Conservation (phyloP, 2,113 vertebrate species). For the Amblyopsis rosae region DNA sequence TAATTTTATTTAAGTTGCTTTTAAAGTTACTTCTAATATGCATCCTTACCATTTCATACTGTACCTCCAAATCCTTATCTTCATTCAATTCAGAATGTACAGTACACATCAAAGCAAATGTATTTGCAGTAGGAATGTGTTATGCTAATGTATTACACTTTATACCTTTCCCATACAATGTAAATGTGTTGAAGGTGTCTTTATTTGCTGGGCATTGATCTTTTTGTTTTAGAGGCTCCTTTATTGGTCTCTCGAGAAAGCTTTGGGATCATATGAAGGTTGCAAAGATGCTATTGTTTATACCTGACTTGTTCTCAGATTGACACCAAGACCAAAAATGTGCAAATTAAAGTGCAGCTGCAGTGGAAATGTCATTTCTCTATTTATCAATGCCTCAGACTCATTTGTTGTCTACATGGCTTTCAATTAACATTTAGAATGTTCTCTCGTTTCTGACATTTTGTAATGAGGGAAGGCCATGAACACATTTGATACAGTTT, state of each 20-base stretch:
- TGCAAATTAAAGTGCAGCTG: slow-evolving; percentile 40
- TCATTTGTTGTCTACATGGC: slow-evolving; percentile 12
- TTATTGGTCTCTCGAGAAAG: slow-evolving; percentile 9
- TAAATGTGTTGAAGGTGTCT: background rate
- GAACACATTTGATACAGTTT: background rate
- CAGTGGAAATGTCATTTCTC: slow-evolving; percentile 19
- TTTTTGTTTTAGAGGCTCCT: background rate
- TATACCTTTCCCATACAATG: background rate
- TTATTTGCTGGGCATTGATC: background rate
- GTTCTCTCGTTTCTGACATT: slow-evolving; percentile 20
- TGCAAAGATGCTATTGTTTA: slow-evolving; percentile 16
- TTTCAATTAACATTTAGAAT: slow-evolving; percentile 22
- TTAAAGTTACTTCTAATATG: too few species aligned
- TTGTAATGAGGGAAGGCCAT: slow-evolving; percentile 3
- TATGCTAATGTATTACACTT: background rate
- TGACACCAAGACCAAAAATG: slow-evolving; percentile 34
- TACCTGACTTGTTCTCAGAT: slow-evolving; percentile 33
- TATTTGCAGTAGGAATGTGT: background rate
- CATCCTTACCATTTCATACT: background rate
- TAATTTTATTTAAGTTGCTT: background rate
- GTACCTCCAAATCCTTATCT: background rate
- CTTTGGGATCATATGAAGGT: slow-evolving; percentile 21
- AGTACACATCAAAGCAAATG: background rate
- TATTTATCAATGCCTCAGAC: slow-evolving; percentile 23
- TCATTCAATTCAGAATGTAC: background rate